A percentile compares a stretch with the other conserved stretches of the same genome.
Evolutionary conservation across 2,888 invertebrate genomes (phyloP).

Genomic region (Lepetodrilus schrolli): DNA sequence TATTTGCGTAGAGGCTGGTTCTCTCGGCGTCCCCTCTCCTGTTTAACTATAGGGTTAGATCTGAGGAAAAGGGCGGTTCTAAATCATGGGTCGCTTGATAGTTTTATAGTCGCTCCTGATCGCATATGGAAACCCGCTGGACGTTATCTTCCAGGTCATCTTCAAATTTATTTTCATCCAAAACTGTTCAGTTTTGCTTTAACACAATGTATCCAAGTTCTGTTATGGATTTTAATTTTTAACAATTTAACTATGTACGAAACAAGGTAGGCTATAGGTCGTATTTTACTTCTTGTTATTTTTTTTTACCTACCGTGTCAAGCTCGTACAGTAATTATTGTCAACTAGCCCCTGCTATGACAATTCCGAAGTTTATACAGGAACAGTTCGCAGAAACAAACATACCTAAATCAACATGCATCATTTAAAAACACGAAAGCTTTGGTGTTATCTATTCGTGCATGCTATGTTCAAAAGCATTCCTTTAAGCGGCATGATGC

Average conservation of each 20-base stretch:
- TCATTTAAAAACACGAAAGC: not conserved
- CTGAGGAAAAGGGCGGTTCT: slow-evolving; percentile 17
- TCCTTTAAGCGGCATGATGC: not conserved
- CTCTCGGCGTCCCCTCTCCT: not conserved
- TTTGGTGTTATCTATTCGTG: not conserved
- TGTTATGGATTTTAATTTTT: slow-evolving; percentile 1
- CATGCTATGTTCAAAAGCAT: slow-evolving; percentile 1
- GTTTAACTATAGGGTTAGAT: slow-evolving; percentile 29
- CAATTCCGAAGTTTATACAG: no score
- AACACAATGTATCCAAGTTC: slow-evolving; percentile 1
- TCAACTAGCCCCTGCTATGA: no score
- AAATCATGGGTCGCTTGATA: slow-evolving; percentile 13
- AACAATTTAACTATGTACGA: no score
- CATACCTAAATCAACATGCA: not conserved
- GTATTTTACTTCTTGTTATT: not conserved
- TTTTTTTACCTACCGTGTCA: no score
- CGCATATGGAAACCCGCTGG: slow-evolving; percentile 12
- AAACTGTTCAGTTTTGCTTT: not conserved
- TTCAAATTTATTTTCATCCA: not conserved
- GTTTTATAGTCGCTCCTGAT: slow-evolving; percentile 22
- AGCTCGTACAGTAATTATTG: no score
- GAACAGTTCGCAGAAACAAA: not conserved
- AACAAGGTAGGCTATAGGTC: no score
- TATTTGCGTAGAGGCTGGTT: not conserved
- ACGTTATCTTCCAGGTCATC: slow-evolving; percentile 12